Evolutionary conservation across 2,888 invertebrate genomes (phyloP).

Genomic region (Ophioninae sp.): DNA sequence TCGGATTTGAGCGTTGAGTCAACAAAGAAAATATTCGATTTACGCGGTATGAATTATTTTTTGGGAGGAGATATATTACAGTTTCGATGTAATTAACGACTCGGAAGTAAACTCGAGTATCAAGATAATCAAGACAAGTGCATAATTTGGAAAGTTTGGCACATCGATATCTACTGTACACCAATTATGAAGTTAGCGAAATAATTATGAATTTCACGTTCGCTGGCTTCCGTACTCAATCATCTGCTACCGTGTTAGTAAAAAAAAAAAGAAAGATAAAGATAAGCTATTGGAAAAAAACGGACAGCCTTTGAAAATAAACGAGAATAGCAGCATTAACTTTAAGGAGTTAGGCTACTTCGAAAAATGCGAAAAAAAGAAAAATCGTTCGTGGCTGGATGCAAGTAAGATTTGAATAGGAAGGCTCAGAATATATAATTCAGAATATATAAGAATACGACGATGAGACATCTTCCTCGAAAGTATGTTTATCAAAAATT

Average conservation of each 20-base stretch:
- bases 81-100: not conserved
- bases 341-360: no score
- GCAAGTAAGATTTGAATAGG: no score
- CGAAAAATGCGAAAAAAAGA: no score
- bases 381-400: no score
- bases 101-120: not conserved
- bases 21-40: not conserved
- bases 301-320: constrained; percentile 10
- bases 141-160: not conserved
- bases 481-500: no score
- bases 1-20: not conserved
- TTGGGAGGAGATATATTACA: not conserved
- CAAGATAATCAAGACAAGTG: not conserved
- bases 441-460: no score
- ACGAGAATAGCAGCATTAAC: not conserved
- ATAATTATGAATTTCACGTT: not conserved
- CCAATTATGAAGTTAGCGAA: not conserved
- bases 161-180: not conserved
- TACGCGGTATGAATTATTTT: not conserved
- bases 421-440: no score
- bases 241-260: not conserved
- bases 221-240: not conserved
- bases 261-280: not conserved
- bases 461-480: no score
- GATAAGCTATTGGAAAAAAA: not conserved